Base-by-base conservation (phyloP, 1,140 invertebrate genomes). In the Pseudomyrmex flavicornis region DNA sequence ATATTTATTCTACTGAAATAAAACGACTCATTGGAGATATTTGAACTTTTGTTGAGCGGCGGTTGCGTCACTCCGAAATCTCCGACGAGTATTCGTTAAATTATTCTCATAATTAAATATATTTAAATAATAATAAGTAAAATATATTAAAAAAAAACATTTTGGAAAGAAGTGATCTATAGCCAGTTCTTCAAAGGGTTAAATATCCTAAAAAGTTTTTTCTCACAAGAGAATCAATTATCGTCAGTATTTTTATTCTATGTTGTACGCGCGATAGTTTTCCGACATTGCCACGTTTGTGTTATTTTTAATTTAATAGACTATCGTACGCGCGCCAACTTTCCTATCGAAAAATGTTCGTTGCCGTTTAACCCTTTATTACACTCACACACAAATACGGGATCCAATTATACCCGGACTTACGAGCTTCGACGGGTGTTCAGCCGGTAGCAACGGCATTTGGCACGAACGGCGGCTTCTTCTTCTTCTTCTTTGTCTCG, bases 401-500 rank as follows among this genome's bases (percentile, higher is more conserved):
- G 66, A 72, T 80, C 76, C 76, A 80, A 80, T 80, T 80, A 80
- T 80, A 46, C 35, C 54, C 12, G 66, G 50, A 80, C 82, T 83
- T 83, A 58, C 63, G 63, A 66, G 82, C 73, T 83, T 82, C 82
- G 75, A 61, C 50, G 75, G 58, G 75, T 80, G 65, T 80, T 80
- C 74, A 76, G 74, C 46, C 76, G 76, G 76, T 22, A 80, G 56
- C 76, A 80, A 80, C 76, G 76, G 54, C 76, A 80, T 80, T 80
- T 80, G 76, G 76, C 76, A 80, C 76, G 76, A 80, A 80, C 63
- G 66, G 54, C 65, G 76, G 76, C 76, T 80, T 62, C 58, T 75
- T 76, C 74, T 63, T 75, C 72, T 63, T 79, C 76, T 79, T 79
- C 76, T 80, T 80, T 80, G 76, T 80, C 66, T 80, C 76, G 76